Base-by-base conservation (phyloP, 2,113 vertebrate species). In the Talpa occidentalis region DNA sequence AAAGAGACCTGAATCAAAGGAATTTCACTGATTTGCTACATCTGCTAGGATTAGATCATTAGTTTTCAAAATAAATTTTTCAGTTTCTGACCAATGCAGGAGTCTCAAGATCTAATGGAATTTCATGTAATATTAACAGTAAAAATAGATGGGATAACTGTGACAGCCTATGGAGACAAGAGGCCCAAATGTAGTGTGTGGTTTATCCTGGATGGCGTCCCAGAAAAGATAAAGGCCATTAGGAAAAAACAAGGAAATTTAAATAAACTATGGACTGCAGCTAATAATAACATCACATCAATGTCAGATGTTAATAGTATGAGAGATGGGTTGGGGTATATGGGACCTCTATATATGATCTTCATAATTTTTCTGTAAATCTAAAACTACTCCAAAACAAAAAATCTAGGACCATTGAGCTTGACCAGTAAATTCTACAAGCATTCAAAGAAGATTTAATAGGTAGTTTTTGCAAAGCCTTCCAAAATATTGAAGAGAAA, bases 321-420 rank as follows among this genome's bases (percentile, higher is more conserved):
- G 26, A 42, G 14, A 77, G 69, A 74, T 40, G 3, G 10, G 11
- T 91, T 37, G 70, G 22, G 21, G 9, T 56, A 76, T 15, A 30
- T 10, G 21, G 44, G 32, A 74, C 40, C n/a, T 28, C 40, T 47
- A 3, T 67, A 35, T 54, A 44, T 22, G 47, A 70, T 32, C 35
- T 70, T 37, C 62, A 16, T 22, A 89, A 42, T 80, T 93, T 93
- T 95, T 81, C 59, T 72, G 21, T 44, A 64, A 88, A 72, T 69
- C 52, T 60, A 21, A 77, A 91, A 78, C 26, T 67, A 60, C 3
- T 74, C 16, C 37, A 74, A 74, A 60, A 7, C 22, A 21, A 56
- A 22, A 35, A 30, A 62, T 30, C 19, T 35, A 70, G 8, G 37
- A 70, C 67, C 19, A 70, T 35, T 21, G 2, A 70, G 21, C 35